Percentiles rank a stretch among this genome's conserved stretches.
phyloP scores from a whole-genome alignment of 2,797 vertebrate species.

The Dendrocincla tyrannina region DNA sequence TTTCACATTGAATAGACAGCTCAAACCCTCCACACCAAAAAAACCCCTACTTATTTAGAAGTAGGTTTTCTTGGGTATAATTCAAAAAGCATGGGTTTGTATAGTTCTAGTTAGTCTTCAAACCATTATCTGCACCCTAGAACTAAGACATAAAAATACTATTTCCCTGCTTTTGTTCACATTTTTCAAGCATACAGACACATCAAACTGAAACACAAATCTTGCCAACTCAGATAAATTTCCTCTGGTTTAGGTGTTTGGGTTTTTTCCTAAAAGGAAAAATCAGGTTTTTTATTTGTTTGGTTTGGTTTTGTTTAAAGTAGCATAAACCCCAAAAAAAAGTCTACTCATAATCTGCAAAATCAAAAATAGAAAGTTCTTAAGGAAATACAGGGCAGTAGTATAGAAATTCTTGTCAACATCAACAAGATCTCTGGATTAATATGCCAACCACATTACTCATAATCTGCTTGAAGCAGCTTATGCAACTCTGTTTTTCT shows the following conservation, averaged over 20 bases:
- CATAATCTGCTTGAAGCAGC: constrained; percentile 8
- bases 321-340: neutral
- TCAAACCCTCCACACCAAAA: neutral
- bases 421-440: constrained; percentile 11
- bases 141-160: neutral
- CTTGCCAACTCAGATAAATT: neutral
- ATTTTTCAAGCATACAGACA: neutral
- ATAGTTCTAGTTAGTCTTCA: neutral
- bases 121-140: neutral
- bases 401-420: neutral
- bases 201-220: neutral
- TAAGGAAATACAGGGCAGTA: neutral
- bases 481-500: constrained; percentile 16
- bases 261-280: neutral
- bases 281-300: neutral
- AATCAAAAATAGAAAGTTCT: neutral
- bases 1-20: neutral
- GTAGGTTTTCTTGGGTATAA: neutral
- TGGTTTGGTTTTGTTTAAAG: neutral
- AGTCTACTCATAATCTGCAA: neutral
- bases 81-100: fast-evolving
- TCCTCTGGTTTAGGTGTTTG: neutral
- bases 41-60: neutral
- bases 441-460: neutral
- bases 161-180: neutral